phyloP scores from a whole-genome alignment of 2,797 vertebrate species.

The Myiotriccus ornatus region DNA sequence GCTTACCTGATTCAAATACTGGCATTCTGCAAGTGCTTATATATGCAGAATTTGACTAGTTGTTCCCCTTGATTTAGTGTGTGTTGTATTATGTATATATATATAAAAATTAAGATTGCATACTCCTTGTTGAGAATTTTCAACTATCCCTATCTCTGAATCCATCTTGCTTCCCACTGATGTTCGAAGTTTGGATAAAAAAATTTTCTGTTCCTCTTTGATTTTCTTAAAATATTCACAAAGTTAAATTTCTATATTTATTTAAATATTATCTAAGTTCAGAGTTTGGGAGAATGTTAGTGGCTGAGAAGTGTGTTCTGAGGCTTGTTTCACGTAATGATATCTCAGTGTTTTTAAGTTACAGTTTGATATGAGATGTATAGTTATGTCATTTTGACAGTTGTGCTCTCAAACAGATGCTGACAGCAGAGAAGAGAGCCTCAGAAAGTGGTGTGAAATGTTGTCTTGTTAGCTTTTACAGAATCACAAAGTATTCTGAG shows the following conservation, averaged over 20 bases:
- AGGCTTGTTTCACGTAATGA: neutral
- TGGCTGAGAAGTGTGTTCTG: neutral
- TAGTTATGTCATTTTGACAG: neutral
- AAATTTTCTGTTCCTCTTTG: neutral
- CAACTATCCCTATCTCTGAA: neutral
- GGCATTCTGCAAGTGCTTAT: neutral
- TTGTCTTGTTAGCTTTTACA: neutral
- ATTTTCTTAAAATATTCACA: neutral
- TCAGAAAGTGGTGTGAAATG: neutral
- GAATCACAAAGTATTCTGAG: neutral
- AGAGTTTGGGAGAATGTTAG: neutral
- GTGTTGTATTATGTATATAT: neutral
- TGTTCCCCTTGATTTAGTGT: neutral
- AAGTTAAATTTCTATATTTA: neutral
- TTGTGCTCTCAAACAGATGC: neutral
- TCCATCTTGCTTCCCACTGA: neutral
- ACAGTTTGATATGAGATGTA: neutral
- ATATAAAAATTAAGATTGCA: neutral
- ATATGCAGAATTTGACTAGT: neutral
- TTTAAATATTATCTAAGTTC: neutral
- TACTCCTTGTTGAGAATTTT: neutral
- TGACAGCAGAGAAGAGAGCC: neutral
- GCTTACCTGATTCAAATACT: neutral
- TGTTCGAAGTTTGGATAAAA: neutral
- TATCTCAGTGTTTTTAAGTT: neutral